Base-by-base conservation (phyloP, 1,140 invertebrate species). In the Asobara japonica region DNA sequence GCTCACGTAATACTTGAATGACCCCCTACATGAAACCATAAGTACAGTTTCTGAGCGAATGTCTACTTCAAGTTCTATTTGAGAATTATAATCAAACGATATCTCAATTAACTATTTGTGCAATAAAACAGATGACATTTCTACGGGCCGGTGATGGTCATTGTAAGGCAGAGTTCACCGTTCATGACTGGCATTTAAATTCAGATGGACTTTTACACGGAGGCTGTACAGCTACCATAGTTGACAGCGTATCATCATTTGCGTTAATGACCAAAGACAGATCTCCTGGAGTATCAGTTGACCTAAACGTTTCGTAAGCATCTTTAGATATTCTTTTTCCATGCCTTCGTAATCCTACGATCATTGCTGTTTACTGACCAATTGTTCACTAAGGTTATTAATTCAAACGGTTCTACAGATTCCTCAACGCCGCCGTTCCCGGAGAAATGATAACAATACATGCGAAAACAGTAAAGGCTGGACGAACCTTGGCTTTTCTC, bases 211-310 rank as follows among this genome's bases (percentile, higher is more conserved):
- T 90, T 0, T 83, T 97, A 3, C 95, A 98, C 87, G 96, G 96
- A 41, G 96, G 95, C 11, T 91, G 94, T 74, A 94, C 93, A 10
- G 91, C 93, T 10, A 93, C 94, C 2, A 79, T 97, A 13, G 91
- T 97, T 8, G 96, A 98, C 86, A 89, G 90, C 69, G 83, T 97
- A 13, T 96, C 96, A 4, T 94, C 94, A 0, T 91, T 93, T 81
- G 95, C 94, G 1, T 78, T 97, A 4, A 90, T 93, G 78, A 92
- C 93, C 0, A 86, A 90, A 71, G 89, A 91, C 20, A 87, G 84
- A 51, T 81, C 84, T 30, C 87, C 91, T 69, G 93, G 94, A 33
- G 93, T 93, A 25, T 94, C 94, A 11, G 91, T 96, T 13, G 90
- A 95, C 80, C 80, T 96, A 10, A 90, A 91, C 80, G 87, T 96